Evolutionary conservation across 2,113 vertebrate genomes (phyloP).

Genomic region (Saccopteryx bilineata): DNA sequence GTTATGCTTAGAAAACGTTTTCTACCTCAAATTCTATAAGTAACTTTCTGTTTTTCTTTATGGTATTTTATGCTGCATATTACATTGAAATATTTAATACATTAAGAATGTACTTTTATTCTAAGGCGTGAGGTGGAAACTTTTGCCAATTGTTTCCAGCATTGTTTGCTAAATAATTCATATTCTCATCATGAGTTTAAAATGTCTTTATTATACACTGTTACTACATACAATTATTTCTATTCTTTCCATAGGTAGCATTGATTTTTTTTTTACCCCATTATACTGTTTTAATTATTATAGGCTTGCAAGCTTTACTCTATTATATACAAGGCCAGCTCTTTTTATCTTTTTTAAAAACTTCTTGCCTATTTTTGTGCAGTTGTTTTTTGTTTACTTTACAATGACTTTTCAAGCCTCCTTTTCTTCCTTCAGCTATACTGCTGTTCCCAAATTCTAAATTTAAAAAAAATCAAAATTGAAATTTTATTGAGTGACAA

Average conservation of each 20-base stretch:
- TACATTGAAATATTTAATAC: constrained; percentile 35
- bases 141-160: background rate
- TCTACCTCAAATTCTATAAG: background rate
- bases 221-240: background rate
- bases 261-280: background rate
- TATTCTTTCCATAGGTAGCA: background rate
- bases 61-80: background rate
- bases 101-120: constrained; percentile 40
- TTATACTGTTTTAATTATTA: background rate
- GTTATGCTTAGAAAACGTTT: constrained; percentile 22
- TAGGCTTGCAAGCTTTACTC: background rate
- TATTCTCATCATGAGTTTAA: constrained; percentile 30
- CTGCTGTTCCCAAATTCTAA: background rate
- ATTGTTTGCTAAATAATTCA: constrained; percentile 38
- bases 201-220: background rate
- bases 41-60: background rate
- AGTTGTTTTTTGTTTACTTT: constrained; percentile 18
- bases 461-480: background rate
- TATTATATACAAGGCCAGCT: background rate
- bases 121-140: background rate
- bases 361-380: background rate
- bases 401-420: background rate
- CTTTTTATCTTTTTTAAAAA: constrained; percentile 29
- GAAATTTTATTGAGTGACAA: background rate
- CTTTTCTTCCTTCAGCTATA: background rate